These are phyloP conservation scores for Drosophila guanche DNA, from an alignment of 1,140 invertebrate genomes.

Conservation along the genomic window DNA sequence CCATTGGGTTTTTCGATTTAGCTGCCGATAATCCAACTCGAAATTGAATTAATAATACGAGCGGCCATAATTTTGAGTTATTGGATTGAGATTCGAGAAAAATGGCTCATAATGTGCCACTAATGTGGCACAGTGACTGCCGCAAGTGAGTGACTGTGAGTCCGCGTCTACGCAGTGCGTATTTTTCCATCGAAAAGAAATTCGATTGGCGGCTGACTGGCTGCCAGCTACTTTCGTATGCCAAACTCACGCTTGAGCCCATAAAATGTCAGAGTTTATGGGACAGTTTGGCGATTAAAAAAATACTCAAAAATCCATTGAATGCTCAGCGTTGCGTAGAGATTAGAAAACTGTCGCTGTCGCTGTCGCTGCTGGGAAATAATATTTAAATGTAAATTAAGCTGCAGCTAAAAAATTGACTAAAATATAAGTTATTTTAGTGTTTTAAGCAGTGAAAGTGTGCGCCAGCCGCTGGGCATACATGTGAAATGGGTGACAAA, in stretches of 20 bases:
- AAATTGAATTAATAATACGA: conserved; percentile 78
- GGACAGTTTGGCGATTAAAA: conserved; percentile 79
- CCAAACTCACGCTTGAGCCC: conserved; percentile 61
- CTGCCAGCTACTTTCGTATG: conserved; percentile 52
- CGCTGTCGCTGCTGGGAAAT: conserved; percentile 31
- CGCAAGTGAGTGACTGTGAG: conserved; percentile 31
- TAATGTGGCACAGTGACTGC: conserved; percentile 52
- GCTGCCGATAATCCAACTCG: conserved; percentile 67
- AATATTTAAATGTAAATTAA: conserved; percentile 78
- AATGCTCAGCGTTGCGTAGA: conserved; percentile 63
- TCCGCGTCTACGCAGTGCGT: conserved; percentile 18
- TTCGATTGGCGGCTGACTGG: conserved; percentile 35
- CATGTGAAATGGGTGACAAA: conserved; percentile 41
- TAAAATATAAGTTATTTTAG: conserved; percentile 80
- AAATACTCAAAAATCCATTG: conserved; percentile 45
- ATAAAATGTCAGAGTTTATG: conserved; percentile 79
- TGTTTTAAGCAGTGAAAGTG: conserved; percentile 78
- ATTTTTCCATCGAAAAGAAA: conserved; percentile 74
- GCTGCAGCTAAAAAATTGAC: conserved; percentile 53
- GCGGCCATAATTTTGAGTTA: conserved; percentile 70
- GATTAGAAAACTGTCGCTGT: conserved; percentile 67
- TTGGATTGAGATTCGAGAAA: conserved; percentile 55
- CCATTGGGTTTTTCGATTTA: conserved; percentile 44
- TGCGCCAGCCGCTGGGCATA: neutral
- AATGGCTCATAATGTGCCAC: conserved; percentile 76